These are phyloP conservation scores for Quadriops clusia DNA, from an alignment of 2,888 invertebrate genomes.

Conservation along the genomic window DNA sequence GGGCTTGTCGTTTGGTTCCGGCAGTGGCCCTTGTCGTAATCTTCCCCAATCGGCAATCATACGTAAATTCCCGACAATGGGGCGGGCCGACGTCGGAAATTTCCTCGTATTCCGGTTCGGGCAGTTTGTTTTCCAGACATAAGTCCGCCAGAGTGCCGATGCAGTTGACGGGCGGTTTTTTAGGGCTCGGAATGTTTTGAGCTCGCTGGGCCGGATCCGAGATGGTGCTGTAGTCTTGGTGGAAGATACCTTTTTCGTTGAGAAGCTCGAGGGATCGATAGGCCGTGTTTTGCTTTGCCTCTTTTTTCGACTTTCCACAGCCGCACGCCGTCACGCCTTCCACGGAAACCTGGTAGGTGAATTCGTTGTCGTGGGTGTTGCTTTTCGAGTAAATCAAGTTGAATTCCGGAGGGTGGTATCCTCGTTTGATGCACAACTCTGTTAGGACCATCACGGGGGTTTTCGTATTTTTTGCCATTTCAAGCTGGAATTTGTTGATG, in stretches of 20 bases:
- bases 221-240: slow-evolving; percentile 22
- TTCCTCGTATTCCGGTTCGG: slow-evolving; percentile 41
- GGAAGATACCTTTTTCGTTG: slow-evolving; percentile 29
- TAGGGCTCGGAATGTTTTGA: slow-evolving; percentile 12
- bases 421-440: slow-evolving; percentile 48
- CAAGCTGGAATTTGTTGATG: too few relatives aligned
- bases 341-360: slow-evolving; percentile 36
- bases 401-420: slow-evolving; percentile 42
- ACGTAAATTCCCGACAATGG: slow-evolving; percentile 51
- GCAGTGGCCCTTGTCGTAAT: slow-evolving; percentile 44
- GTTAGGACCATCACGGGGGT: slow-evolving; percentile 55
- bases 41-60: slow-evolving; percentile 42
- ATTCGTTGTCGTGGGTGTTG: slow-evolving; percentile 37
- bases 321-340: slow-evolving; percentile 29
- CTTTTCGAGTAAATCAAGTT: slow-evolving; percentile 24
- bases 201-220: slow-evolving; percentile 22
- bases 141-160: slow-evolving; percentile 32
- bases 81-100: slow-evolving; percentile 54
- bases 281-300: slow-evolving; percentile 50
- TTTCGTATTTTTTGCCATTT: slow-evolving; percentile 35
- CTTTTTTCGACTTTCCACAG: slow-evolving; percentile 39
- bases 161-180: slow-evolving; percentile 19
- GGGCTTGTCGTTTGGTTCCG: slow-evolving; percentile 53
- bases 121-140: slow-evolving; percentile 39
- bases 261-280: slow-evolving; percentile 37